Percentiles rank a stretch among this genome's conserved stretches.
Evolutionary conservation across 1,140 invertebrate species (phyloP).

Genomic region (Drosophila miranda): DNA sequence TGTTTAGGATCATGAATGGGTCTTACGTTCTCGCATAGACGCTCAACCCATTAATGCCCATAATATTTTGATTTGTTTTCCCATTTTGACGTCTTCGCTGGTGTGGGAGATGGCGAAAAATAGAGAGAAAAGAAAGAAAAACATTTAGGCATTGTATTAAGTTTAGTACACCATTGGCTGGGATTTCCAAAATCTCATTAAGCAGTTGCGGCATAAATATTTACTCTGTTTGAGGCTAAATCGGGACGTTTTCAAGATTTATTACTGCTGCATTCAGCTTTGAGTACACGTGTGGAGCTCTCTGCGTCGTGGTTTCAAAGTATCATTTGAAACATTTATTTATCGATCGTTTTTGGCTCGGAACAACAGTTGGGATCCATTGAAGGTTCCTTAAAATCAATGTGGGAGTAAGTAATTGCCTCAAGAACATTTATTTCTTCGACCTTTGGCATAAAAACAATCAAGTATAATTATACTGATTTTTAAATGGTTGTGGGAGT

Average conservation of each 20-base stretch:
- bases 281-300: conserved; percentile 30
- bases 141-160: conserved; percentile 43
- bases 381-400: background rate
- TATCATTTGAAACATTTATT: conserved; percentile 33
- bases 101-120: conserved; percentile 8
- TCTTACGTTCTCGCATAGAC: conserved; percentile 38
- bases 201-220: conserved; percentile 49
- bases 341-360: conserved; percentile 15
- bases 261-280: conserved; percentile 17
- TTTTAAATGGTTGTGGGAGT: conserved; percentile 19
- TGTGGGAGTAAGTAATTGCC: too few species aligned
- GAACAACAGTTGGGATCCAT: background rate
- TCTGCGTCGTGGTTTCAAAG: conserved; percentile 18
- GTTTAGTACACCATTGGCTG: conserved; percentile 44
- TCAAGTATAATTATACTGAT: background rate
- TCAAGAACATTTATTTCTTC: too few species aligned
- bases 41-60: conserved; percentile 34
- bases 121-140: background rate
- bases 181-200: conserved; percentile 28
- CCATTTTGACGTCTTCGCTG: conserved; percentile 48
- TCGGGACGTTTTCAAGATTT: conserved; percentile 32
- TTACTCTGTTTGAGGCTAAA: conserved; percentile 38
- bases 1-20: conserved; percentile 54
- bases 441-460: too few species aligned
- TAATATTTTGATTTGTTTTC: conserved; percentile 52